Evolutionary conservation across 1,140 invertebrate genomes (phyloP), one percentile per base, ranked within the genome.

Genomic region (Goniozus legneri): DNA sequence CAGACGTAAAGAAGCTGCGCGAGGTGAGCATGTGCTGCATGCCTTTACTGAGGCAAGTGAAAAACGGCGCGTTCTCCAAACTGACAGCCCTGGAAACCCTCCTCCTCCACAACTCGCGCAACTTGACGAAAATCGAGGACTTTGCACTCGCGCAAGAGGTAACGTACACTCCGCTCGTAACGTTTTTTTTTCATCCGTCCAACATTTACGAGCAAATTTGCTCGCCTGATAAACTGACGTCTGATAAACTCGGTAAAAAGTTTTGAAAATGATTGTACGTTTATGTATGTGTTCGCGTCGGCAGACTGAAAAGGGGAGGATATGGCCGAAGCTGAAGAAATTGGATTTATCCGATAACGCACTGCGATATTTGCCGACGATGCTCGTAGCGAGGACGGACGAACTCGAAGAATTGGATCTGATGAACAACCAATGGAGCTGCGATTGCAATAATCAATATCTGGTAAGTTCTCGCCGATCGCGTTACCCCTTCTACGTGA

Each of bases 371-470:
- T 62, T 91, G 15, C 81, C 85, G 35, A 65, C 67, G 15, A 57
- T 55, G 22, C 64, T 88, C 2, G 45, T 89, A 0, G 70, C 71
- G 16, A 73, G 80, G 44, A 90, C 87, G 88, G 83, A 88, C 52
- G 69, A 73, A 15, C 62, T 90, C 8, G 68, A 79, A 15, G 71
- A 76, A 39, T 57, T 90, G 22, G 81, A 86, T 54, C 72, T 90
- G 12, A 75, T 75, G 27, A 78, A 79, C 39, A 91, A 91, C 65
- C 81, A 84, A 1, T 91, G 81, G 84, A 71, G 78, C 20, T 91
- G 88, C 60, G 86, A 89, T 65, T 85, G 82, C 55, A 77, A 82
- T 33, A 89, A 87, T 53, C 82, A 85, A 61, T 85, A 84, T 79
- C 77, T 90, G 68, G 82, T 89, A 62, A 70, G 62, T 68, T 56